phyloP scores from a whole-genome alignment of 2,797 vertebrate species.

The Silurus lanzhouensis region DNA sequence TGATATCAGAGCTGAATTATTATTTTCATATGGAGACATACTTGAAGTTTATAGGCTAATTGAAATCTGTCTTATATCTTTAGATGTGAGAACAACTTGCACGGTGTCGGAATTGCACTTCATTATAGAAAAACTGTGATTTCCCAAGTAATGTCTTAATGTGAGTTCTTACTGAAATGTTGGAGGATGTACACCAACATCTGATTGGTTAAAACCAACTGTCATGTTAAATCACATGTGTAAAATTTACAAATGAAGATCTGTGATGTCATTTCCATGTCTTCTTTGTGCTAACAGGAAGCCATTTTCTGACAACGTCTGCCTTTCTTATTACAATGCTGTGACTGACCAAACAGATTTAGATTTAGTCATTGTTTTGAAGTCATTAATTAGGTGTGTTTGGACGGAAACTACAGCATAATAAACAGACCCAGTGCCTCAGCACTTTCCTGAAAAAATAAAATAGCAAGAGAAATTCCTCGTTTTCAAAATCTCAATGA shows the following conservation, averaged over 20 bases:
- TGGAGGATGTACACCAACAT: background rate
- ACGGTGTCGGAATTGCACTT: background rate
- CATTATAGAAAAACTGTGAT: background rate
- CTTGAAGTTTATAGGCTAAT: background rate
- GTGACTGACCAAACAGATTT: background rate
- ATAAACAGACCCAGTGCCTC: background rate
- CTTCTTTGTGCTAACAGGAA: background rate
- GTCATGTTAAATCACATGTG: background rate
- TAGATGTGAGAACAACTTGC: background rate
- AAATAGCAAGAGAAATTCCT: too few relatives aligned
- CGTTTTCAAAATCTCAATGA: slow-evolving; percentile 41
- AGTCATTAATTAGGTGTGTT: background rate
- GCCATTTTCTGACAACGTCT: slow-evolving; percentile 5
- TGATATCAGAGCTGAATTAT: background rate
- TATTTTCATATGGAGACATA: background rate
- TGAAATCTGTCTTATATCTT: background rate
- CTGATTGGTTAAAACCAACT: background rate
- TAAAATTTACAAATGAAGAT: background rate
- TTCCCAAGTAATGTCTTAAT: background rate
- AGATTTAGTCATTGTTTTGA: background rate
- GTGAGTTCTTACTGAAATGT: background rate
- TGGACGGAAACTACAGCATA: background rate
- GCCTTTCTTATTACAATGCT: background rate
- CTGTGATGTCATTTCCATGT: background rate
- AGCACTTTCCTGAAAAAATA: background rate